Evolutionary conservation across 2,797 vertebrate genomes (phyloP), one percentile per base, ranked within the genome.

Genomic region (Chiroxiphia lanceolata): DNA sequence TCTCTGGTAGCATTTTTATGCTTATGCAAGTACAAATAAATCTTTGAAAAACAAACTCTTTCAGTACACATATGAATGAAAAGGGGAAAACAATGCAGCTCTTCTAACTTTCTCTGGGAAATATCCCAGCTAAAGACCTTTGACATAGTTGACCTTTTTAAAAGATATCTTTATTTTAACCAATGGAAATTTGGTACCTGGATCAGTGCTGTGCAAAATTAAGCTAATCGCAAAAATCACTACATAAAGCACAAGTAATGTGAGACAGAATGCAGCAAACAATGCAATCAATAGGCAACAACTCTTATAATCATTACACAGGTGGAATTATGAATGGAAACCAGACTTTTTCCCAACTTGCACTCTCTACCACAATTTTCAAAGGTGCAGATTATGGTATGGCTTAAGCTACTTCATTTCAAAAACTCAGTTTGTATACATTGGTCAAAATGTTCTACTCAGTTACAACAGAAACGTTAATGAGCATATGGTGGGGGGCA

Each of bases 1-100:
- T 94, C 76, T 87, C 84, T 64, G 27, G 87, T 95, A 92, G 44
- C 34, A 77, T 74, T 94, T 90, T 93, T 71, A 74, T 77, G 67
- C 83, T 93, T 90, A 84, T n/a, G 18, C 1, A 1, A 25, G 8
- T 71, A 80, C 34, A 93, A 95, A 89, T 53, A 80, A 85, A 77
- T 21, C 9, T 84, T 90, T 89, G 86, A 87, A 90, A 87, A 63
- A 33, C 33, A 82, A 79, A 79, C 33, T 70, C 61, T 27, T 82
- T 61, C 48, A 69, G 23, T 33, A 65, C 20, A 51, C 15, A 9
- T 11, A 63, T 20, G 89, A 93, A 83, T 38, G 27, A 79, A 93
- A 82, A 72, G 29, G n/a, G 34, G 25, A n/a, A 4, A 25, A 34
- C 15, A 54, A 51, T 42, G 50, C 69, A 83, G 61, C 34, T 27